Percentiles rank a stretch among this genome's conserved stretches.
Conservation (phyloP, 2,797 vertebrate species). For the Apodemus agrarius region DNA sequence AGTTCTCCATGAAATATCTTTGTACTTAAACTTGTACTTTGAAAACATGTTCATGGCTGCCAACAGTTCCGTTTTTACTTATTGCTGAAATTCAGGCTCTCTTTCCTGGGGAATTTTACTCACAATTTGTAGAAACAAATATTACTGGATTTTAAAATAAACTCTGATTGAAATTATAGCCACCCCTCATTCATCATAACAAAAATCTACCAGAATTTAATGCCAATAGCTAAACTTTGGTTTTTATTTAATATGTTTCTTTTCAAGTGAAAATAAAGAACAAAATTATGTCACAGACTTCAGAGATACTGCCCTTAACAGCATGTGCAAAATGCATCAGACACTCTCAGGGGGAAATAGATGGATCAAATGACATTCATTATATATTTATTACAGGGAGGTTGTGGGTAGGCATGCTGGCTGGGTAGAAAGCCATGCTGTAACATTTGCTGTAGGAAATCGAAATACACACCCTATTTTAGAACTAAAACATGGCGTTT, state of each 20-base stretch:
- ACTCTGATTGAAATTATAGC: not conserved
- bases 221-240: not conserved
- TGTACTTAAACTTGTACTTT: not conserved
- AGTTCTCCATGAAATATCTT: not conserved
- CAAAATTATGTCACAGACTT: not conserved
- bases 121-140: not conserved
- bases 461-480: constrained; percentile 26
- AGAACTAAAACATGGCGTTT: constrained; percentile 44
- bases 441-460: constrained; percentile 13
- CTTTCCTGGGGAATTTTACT: not conserved
- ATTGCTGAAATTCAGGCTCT: not conserved
- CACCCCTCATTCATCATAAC: not conserved
- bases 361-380: constrained; percentile 32
- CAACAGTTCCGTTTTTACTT: not conserved
- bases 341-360: constrained; percentile 26
- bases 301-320: not conserved
- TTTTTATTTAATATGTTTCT: constrained; percentile 27
- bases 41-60: not conserved
- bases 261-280: not conserved
- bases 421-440: constrained; percentile 16
- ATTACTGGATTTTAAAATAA: not conserved
- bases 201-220: not conserved
- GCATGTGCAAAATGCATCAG: not conserved
- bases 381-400: not conserved
- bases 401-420: not conserved